Conservation (phyloP, 2,888 invertebrate genomes). For the Stenotaenia linearis region DNA sequence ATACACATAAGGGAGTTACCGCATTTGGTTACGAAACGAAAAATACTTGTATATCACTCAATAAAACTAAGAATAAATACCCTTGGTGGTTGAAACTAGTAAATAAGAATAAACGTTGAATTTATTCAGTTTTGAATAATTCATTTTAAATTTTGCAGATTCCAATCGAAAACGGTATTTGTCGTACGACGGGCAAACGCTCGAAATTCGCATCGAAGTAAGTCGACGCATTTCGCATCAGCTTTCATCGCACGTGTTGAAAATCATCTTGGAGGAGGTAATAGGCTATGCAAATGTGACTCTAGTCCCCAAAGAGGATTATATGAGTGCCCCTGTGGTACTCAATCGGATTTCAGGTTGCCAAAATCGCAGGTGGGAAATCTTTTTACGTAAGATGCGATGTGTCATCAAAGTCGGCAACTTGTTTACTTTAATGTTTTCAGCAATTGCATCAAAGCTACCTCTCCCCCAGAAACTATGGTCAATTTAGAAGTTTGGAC, state of each 20-base stretch:
- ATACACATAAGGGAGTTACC: background rate
- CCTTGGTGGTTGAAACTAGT: no score
- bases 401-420: background rate
- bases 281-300: conserved; percentile 47
- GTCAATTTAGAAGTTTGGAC: conserved; percentile 68
- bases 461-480: conserved; percentile 45
- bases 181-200: conserved; percentile 35
- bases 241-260: conserved; percentile 47
- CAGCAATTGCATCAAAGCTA: conserved; percentile 8
- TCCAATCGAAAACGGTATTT: conserved; percentile 34
- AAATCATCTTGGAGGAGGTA: conserved; percentile 47
- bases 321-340: conserved; percentile 43
- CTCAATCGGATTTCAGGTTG: conserved; percentile 46
- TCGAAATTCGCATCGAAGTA: conserved; percentile 35
- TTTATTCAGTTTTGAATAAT: background rate
- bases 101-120: background rate
- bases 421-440: background rate
- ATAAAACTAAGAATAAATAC: background rate
- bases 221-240: conserved; percentile 45
- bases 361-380: conserved; percentile 36
- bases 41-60: background rate
- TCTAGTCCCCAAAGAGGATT: conserved; percentile 41
- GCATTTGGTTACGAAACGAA: background rate
- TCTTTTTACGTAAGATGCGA: background rate
- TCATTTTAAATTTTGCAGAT: conserved; percentile 4